Evolutionary conservation across 1,140 invertebrate genomes (phyloP).

Genomic region (Bombus polaris): DNA sequence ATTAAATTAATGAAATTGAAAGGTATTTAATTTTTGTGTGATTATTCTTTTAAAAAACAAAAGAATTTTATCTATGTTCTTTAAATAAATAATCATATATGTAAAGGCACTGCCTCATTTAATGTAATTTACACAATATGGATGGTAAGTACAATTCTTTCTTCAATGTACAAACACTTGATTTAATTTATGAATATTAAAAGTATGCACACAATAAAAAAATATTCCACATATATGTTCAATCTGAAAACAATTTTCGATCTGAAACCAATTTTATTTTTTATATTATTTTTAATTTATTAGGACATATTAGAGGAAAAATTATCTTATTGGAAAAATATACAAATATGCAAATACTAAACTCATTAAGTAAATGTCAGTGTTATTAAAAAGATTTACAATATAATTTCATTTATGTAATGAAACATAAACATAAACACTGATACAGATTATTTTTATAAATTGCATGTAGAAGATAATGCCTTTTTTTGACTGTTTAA

Average conservation of each 20-base stretch:
- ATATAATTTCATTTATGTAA: neutral
- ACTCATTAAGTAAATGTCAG: conserved; percentile 27
- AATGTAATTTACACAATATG: conserved; percentile 44
- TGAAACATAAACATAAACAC: conserved; percentile 28
- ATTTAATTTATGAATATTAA: conserved; percentile 17
- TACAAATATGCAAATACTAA: conserved; percentile 40
- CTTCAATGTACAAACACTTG: conserved; percentile 35
- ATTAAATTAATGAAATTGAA: conserved; percentile 25
- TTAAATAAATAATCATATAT: conserved; percentile 43
- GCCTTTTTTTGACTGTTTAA: neutral
- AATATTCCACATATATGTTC: neutral
- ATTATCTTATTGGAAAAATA: conserved; percentile 31
- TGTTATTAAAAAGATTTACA: conserved; percentile 22
- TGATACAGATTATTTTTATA: conserved; percentile 27
- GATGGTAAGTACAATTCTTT: conserved; percentile 37
- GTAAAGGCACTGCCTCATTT: conserved; percentile 59
- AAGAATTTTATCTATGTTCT: neutral
- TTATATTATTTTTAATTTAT: too few relatives aligned
- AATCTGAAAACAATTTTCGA: conserved; percentile 12
- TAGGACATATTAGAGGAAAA: neutral
- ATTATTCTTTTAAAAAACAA: conserved; percentile 12
- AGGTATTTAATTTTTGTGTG: neutral
- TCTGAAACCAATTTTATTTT: conserved; percentile 16
- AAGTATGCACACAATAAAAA: conserved; percentile 23
- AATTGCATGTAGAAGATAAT: conserved; percentile 15